Evolutionary conservation across 2,888 invertebrate species (phyloP).

Genomic region (Sarcophaga rosellei): DNA sequence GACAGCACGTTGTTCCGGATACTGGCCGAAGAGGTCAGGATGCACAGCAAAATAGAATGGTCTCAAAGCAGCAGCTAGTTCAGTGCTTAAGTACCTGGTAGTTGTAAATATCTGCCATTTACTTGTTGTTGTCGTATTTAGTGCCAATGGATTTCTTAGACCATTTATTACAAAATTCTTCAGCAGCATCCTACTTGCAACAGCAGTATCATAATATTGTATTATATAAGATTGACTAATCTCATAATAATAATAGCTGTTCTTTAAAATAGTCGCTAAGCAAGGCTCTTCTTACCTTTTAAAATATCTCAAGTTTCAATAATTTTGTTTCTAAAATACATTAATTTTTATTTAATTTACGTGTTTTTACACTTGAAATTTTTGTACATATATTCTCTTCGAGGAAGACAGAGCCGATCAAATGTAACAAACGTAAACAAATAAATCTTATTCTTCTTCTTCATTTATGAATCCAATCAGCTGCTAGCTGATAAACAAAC

Average conservation of each 20-base stretch:
- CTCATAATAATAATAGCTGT: not conserved
- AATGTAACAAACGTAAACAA: constrained; percentile 1
- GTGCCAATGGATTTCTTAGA: constrained; percentile 19
- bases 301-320: no score
- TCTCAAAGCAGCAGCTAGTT: constrained; percentile 93
- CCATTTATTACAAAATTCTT: constrained; percentile 36
- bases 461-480: no score
- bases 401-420: not conserved
- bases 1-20: constrained; percentile 92
- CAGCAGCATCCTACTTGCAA: constrained; percentile 44
- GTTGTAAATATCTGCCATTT: not conserved
- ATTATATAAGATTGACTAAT: constrained; percentile 51
- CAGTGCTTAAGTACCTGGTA: constrained; percentile 84
- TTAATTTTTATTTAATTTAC: not conserved
- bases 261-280: not conserved
- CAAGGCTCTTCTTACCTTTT: constrained; percentile 4
- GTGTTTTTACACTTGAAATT: not conserved
- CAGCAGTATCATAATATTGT: not conserved
- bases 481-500: no score
- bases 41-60: constrained; percentile 98
- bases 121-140: constrained; percentile 2
- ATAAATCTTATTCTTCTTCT: no score
- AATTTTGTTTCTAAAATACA: constrained; percentile 5
- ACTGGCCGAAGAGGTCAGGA: constrained; percentile 96
- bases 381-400: no score